phyloP scores from a whole-genome alignment of 2,113 vertebrate species.

The Turnix velox region DNA sequence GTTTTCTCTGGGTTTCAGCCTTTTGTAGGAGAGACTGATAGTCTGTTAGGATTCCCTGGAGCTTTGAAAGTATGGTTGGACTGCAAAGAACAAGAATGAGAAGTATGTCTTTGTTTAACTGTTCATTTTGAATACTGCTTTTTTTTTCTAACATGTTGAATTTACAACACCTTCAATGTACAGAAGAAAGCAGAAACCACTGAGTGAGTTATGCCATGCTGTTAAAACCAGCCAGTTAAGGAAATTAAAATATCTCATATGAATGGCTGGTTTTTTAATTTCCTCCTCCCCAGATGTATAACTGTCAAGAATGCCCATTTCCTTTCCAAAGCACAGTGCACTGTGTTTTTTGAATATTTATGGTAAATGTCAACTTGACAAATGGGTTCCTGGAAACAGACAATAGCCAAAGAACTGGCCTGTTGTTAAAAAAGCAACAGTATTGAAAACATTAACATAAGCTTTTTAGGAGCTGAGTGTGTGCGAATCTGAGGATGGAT shows the following conservation, averaged over 20 bases:
- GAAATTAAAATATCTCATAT: neutral
- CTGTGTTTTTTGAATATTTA: neutral
- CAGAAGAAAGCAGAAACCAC: neutral
- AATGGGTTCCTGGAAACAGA: neutral
- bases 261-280: neutral
- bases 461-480: neutral
- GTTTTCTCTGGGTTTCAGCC: slow-evolving; percentile 52
- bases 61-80: slow-evolving; percentile 68
- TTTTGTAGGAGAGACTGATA: slow-evolving; percentile 71
- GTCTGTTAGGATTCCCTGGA: slow-evolving; percentile 60
- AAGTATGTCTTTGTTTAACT: neutral
- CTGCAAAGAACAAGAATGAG: slow-evolving; percentile 45
- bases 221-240: neutral
- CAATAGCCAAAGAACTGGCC: neutral
- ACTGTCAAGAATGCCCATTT: neutral
- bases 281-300: neutral
- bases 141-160: neutral
- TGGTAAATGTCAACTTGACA: neutral
- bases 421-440: neutral
- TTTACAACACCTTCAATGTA: neutral
- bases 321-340: neutral
- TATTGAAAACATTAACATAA: neutral
- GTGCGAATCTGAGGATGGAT: neutral
- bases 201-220: neutral
- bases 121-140: neutral